phyloP scores from a whole-genome alignment of 1,140 invertebrate genomes.

The Neodiprion virginianus region DNA sequence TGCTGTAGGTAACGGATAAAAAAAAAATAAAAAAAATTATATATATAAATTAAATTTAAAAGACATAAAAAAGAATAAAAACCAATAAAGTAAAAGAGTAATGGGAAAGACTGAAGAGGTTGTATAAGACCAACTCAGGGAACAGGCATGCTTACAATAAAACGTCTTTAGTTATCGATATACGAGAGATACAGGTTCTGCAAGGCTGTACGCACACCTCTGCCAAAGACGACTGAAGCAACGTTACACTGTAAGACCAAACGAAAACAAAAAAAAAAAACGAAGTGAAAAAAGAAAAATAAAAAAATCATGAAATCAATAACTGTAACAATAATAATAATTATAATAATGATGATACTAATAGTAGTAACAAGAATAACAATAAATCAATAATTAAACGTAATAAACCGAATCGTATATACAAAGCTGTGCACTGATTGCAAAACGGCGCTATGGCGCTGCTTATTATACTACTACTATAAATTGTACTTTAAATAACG shows the following conservation, averaged over 20 bases:
- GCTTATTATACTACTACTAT: slow-evolving; percentile 22
- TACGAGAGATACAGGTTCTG: slow-evolving; percentile 24
- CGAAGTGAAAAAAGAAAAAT: slow-evolving; percentile 18
- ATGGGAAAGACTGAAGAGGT: slow-evolving; percentile 55
- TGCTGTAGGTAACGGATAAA: slow-evolving; percentile 25
- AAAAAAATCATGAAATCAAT: slow-evolving; percentile 11
- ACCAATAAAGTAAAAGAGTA: slow-evolving; percentile 25
- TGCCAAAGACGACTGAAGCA: slow-evolving; percentile 56
- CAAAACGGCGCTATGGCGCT: slow-evolving; percentile 27
- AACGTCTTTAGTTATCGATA: slow-evolving; percentile 31
- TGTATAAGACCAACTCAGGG: slow-evolving; percentile 53
- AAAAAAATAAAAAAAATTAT: slow-evolving; percentile 40
- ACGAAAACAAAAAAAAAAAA: slow-evolving; percentile 35
- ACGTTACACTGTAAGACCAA: slow-evolving; percentile 50
- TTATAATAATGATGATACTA: slow-evolving; percentile 13
- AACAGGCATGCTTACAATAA: slow-evolving; percentile 44
- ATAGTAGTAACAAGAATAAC: slow-evolving; percentile 23
- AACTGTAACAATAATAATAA: slow-evolving; percentile 4
- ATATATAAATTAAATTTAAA: slow-evolving; percentile 40
- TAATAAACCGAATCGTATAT: slow-evolving; percentile 25
- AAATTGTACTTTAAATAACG: slow-evolving; percentile 15
- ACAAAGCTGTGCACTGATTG: slow-evolving; percentile 26
- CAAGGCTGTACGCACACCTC: slow-evolving; percentile 40
- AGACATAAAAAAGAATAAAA: slow-evolving; percentile 10
- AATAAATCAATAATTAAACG: slow-evolving; percentile 18